Conservation (phyloP, 1,140 invertebrate genomes). For the Sipha flava region DNA sequence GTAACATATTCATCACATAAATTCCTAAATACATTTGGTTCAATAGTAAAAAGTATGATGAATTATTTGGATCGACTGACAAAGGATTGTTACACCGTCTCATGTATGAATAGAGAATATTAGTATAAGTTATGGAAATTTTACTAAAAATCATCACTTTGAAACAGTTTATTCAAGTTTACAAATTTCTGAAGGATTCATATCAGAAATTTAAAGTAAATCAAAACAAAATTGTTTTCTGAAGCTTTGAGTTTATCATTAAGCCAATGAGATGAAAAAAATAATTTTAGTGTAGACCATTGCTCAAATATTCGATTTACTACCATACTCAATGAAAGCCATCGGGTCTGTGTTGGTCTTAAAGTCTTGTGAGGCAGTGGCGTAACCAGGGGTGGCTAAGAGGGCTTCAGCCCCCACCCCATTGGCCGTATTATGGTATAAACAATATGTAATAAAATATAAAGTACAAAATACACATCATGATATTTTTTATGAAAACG, state of each 20-base stretch:
- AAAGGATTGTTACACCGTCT: background rate
- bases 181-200: background rate
- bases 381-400: no score
- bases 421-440: no score
- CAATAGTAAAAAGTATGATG: background rate
- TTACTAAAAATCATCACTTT: background rate
- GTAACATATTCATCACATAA: background rate
- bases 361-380: constrained; percentile 22
- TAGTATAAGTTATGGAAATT: background rate
- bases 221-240: background rate
- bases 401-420: no score
- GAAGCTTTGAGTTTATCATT: background rate
- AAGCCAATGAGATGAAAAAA: background rate
- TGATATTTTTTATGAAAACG: no score
- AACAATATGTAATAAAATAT: no score
- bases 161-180: background rate
- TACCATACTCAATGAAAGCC: constrained; percentile 1
- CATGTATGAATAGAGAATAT: background rate
- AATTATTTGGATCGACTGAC: background rate
- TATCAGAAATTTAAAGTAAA: background rate
- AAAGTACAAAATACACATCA: no score
- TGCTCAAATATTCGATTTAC: background rate
- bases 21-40: background rate
- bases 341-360: background rate
- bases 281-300: background rate